Percentiles rank a stretch among this genome's conserved stretches.
These are phyloP conservation scores for Sceloporus tristichus DNA, from an alignment of 2,113 vertebrate species.

Conservation along the genomic window DNA sequence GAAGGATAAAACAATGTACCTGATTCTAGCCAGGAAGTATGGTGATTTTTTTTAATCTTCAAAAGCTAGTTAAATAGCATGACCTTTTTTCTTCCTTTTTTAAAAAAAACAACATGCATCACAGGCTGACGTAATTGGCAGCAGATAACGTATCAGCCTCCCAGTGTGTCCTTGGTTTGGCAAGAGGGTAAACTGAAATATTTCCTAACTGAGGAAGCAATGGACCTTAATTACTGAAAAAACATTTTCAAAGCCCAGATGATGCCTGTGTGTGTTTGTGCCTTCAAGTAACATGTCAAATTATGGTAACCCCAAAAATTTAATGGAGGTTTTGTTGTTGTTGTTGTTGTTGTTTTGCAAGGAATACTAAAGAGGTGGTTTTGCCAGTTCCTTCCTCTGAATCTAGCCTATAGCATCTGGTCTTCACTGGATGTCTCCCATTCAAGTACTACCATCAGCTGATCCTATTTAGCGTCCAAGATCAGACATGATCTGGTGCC, in stretches of 20 bases:
- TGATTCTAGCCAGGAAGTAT: constrained; percentile 41
- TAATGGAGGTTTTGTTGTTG: no score
- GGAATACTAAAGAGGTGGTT: no score
- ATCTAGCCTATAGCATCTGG: no score
- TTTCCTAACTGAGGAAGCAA: constrained; percentile 71
- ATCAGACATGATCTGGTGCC: no score
- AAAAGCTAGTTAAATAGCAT: constrained; percentile 63
- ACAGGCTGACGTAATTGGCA: constrained; percentile 71
- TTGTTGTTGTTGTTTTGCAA: no score
- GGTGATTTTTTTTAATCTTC: constrained; percentile 6
- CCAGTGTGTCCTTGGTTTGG: constrained; percentile 71
- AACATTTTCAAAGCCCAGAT: constrained; percentile 62
- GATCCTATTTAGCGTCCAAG: no score
- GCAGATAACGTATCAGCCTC: constrained; percentile 74
- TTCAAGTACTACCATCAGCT: no score
- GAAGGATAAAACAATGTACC: constrained; percentile 52
- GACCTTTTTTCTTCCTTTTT: constrained; percentile 58
- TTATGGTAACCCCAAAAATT: no score
- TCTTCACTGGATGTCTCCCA: no score
- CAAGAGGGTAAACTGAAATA: constrained; percentile 73
- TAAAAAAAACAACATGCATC: constrained; percentile 65
- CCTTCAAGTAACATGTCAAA: no score
- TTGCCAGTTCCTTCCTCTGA: no score
- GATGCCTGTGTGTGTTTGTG: constrained; percentile 19
- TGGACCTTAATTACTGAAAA: constrained; percentile 52